phyloP scores from a whole-genome alignment of 1,140 invertebrate species.

The Nephila pilipes region DNA sequence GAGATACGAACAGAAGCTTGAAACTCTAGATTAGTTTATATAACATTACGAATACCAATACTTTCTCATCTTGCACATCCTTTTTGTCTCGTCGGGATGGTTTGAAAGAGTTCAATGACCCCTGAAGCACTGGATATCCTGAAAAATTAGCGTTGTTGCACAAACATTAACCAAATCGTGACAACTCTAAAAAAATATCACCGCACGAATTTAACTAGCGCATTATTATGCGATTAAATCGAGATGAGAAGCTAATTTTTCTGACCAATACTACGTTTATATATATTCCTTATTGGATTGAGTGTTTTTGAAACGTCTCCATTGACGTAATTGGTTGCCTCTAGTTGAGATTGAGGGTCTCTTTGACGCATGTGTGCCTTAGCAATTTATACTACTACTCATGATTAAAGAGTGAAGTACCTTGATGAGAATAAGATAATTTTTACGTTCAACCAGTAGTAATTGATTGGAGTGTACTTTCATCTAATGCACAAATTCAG shows the following conservation, averaged over 20 bases:
- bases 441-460: too few species aligned
- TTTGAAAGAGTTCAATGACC: conserved; percentile 16
- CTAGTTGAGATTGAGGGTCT: too few species aligned
- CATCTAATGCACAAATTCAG: too few species aligned
- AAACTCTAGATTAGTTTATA: not conserved
- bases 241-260: not conserved
- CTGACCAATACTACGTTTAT: too few species aligned
- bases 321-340: too few species aligned
- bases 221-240: conserved; percentile 21
- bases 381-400: too few species aligned
- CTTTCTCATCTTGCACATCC: conserved; percentile 15
- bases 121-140: not conserved
- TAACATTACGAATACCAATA: not conserved
- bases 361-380: too few species aligned
- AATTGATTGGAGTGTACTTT: too few species aligned
- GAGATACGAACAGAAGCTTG: not conserved
- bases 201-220: conserved; percentile 39
- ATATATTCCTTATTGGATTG: too few species aligned
- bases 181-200: not conserved
- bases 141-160: not conserved
- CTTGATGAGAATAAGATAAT: too few species aligned
- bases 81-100: not conserved
- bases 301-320: too few species aligned
- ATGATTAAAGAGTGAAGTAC: too few species aligned
- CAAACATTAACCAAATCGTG: conserved; percentile 43